These are phyloP conservation scores for Egretta garzetta DNA, from an alignment of 2,113 vertebrate genomes.

Conservation along the genomic window DNA sequence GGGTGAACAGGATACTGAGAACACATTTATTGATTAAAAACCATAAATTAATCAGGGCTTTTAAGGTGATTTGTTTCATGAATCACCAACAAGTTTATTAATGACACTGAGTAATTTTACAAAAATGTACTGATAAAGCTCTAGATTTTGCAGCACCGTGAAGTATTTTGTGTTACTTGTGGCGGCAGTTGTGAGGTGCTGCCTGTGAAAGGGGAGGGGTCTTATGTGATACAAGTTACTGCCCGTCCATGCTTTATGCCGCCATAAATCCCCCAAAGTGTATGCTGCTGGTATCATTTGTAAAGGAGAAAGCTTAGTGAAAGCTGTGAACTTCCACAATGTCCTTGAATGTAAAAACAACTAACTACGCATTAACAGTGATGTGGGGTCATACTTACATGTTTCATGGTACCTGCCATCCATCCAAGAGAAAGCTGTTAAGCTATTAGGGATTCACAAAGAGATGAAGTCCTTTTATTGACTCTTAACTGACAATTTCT, in stretches of 20 bases:
- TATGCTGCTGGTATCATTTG: rapidly evolving
- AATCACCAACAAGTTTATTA: not conserved
- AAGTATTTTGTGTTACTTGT: not conserved
- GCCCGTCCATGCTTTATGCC: not conserved
- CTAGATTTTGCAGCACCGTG: not conserved
- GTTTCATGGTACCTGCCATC: not conserved
- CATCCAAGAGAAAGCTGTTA: not conserved
- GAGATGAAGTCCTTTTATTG: slow-evolving; percentile 8
- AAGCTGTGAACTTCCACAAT: not conserved
- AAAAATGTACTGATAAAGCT: not conserved
- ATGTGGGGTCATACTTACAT: not conserved
- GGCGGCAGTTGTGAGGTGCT: not conserved
- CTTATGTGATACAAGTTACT: not conserved
- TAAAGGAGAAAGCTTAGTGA: not conserved
- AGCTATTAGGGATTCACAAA: not conserved
- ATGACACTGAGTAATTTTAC: not conserved
- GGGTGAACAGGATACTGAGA: not conserved
- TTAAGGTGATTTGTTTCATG: not conserved
- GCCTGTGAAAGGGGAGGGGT: not conserved
- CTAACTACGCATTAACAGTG: not conserved
- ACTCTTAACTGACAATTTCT: not conserved
- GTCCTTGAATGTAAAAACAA: not conserved
- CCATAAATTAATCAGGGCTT: not conserved
- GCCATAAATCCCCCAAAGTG: rapidly evolving
- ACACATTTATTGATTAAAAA: not conserved